These are phyloP conservation scores for Hemicordylus capensis DNA, from an alignment of 2,113 vertebrate genomes.

Conservation along the genomic window DNA sequence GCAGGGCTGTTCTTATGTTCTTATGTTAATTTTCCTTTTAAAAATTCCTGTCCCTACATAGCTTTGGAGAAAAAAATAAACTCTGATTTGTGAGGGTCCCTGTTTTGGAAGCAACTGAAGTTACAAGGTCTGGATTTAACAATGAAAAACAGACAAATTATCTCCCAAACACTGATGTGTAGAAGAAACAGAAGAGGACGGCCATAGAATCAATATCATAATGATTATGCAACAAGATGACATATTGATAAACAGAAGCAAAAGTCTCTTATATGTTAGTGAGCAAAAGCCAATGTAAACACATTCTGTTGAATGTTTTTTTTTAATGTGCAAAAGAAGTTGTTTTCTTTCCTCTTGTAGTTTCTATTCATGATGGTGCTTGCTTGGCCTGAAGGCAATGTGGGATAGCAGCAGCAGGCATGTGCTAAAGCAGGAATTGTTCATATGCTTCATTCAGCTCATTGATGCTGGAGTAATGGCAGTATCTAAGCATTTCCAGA, in stretches of 20 bases:
- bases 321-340: too few relatives aligned
- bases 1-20: too few relatives aligned
- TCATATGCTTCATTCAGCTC: not conserved
- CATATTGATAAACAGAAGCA: not conserved
- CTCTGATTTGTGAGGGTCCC: not conserved
- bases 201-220: not conserved
- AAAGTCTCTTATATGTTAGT: not conserved
- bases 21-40: too few relatives aligned
- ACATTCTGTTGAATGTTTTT: not conserved
- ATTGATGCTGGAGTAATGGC: not conserved
- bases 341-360: too few relatives aligned
- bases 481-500: too few relatives aligned
- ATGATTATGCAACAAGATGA: not conserved
- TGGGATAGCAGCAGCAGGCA: not conserved
- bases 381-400: not conserved
- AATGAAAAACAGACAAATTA: not conserved
- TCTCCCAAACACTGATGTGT: not conserved
- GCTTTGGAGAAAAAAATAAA: too few relatives aligned
- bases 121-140: not conserved
- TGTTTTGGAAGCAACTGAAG: not conserved
- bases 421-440: not conserved
- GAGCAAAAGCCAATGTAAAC: not conserved
- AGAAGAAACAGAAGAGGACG: not conserved
- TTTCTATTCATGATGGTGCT: not conserved
- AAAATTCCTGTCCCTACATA: too few relatives aligned